phyloP scores from a whole-genome alignment of 2,797 vertebrate genomes.

The Craterocephalus amniculus region DNA sequence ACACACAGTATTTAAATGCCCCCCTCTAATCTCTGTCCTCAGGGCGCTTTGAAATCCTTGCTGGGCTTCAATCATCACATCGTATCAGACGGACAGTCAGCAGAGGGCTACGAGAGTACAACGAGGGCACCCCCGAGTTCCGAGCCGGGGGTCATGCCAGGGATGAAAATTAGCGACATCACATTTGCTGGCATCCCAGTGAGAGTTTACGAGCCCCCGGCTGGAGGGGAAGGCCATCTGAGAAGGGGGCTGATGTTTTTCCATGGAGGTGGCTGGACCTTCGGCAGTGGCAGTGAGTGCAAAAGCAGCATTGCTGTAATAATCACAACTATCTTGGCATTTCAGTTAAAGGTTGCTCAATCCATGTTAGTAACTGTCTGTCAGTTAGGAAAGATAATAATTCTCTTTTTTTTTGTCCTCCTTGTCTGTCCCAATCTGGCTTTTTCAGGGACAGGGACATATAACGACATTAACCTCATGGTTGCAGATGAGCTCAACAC shows the following conservation, averaged over 20 bases:
- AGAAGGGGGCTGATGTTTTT: conserved; percentile 88
- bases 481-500: conserved; percentile 90
- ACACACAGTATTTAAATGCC: not conserved
- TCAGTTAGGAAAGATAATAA: not conserved
- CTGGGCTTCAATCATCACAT: conserved; percentile 86
- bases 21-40: conserved; percentile 4
- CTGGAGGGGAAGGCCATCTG: conserved; percentile 74
- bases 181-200: conserved; percentile 88
- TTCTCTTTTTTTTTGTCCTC: not conserved
- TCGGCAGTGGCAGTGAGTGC: conserved; percentile 89
- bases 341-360: not conserved
- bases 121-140: conserved; percentile 50
- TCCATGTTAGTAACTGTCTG: not conserved
- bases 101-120: conserved; percentile 73
- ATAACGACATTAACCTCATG: conserved; percentile 82
- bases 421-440: not conserved
- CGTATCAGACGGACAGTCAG: conserved; percentile 72
- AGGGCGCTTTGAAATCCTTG: conserved; percentile 85
- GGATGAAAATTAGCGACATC: conserved; percentile 85
- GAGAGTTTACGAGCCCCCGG: conserved; percentile 87
- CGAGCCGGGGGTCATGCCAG: conserved; percentile 52
- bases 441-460: conserved; percentile 83
- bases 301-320: not conserved
- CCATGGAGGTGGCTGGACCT: conserved; percentile 94
- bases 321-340: not conserved